Percentiles rank a stretch among this genome's conserved stretches.
These are phyloP conservation scores for Cosmorhoe ocellata DNA, from an alignment of 2,888 invertebrate species.

Conservation along the genomic window DNA sequence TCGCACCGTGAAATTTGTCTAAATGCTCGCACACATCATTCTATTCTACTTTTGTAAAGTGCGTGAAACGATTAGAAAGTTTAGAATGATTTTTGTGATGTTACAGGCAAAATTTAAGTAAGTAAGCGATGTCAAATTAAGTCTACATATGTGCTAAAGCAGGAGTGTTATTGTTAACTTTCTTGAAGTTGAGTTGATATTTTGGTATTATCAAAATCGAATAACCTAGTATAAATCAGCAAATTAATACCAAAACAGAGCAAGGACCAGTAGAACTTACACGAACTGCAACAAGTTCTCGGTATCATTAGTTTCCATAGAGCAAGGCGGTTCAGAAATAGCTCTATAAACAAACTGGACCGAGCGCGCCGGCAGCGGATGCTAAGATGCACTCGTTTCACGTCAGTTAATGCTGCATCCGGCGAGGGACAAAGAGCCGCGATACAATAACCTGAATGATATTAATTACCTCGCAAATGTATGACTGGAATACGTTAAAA, in stretches of 20 bases:
- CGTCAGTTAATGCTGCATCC: constrained; percentile 45
- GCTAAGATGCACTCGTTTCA: constrained; percentile 54
- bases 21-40: neutral
- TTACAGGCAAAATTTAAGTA: too few species aligned
- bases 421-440: constrained; percentile 35
- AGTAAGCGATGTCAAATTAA: too few species aligned
- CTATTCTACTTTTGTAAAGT: constrained; percentile 6
- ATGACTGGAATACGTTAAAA: too few species aligned
- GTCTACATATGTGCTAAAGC: too few species aligned
- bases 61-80: constrained; percentile 1
- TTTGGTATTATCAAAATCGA: too few species aligned
- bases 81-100: too few species aligned
- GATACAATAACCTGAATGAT: constrained; percentile 26
- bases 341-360: constrained; percentile 60
- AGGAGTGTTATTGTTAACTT: too few species aligned
- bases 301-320: constrained; percentile 20
- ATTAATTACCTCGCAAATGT: constrained; percentile 18
- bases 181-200: too few species aligned
- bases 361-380: constrained; percentile 53
- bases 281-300: neutral
- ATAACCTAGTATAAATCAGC: too few species aligned
- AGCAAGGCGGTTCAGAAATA: constrained; percentile 56
- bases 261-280: neutral
- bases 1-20: too few species aligned
- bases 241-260: too few species aligned